Evolutionary conservation across 2,797 vertebrate species (phyloP).

Genomic region (Danio albolineatus): DNA sequence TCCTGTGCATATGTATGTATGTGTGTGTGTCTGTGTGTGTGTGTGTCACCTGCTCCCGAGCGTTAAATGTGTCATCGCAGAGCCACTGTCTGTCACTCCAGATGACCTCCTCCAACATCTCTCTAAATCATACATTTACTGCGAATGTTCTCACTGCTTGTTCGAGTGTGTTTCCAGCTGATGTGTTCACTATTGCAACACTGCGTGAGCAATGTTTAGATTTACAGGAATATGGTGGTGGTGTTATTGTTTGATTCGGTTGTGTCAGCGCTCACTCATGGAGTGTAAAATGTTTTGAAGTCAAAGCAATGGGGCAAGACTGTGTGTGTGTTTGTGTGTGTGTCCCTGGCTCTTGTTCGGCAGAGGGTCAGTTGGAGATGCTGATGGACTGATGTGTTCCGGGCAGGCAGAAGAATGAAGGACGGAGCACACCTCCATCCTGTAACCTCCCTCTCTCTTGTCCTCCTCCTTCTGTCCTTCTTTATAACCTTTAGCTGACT

Average conservation of each 20-base stretch:
- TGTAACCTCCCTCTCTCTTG: slow-evolving; percentile 61
- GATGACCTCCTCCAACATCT: slow-evolving; percentile 37
- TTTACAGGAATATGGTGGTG: slow-evolving; percentile 26
- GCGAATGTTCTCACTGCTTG: slow-evolving; percentile 30
- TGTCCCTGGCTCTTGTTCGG: slow-evolving; percentile 55
- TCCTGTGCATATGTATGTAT: slow-evolving; percentile 37
- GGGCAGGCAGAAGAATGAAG: slow-evolving; percentile 70
- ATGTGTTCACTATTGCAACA: not conserved
- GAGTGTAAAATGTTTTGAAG: slow-evolving; percentile 26
- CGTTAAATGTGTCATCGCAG: slow-evolving; percentile 59
- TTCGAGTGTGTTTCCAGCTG: slow-evolving; percentile 16
- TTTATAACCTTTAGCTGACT: slow-evolving; percentile 28
- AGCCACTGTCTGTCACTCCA: slow-evolving; percentile 56
- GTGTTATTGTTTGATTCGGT: slow-evolving; percentile 22
- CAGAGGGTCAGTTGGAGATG: slow-evolving; percentile 59
- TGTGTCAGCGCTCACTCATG: slow-evolving; percentile 14
- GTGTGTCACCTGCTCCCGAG: slow-evolving; percentile 56
- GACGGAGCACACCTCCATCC: slow-evolving; percentile 72
- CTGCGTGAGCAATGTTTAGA: slow-evolving; percentile 3
- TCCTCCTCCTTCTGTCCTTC: slow-evolving; percentile 9
- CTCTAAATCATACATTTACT: slow-evolving; percentile 60
- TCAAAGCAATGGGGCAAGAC: slow-evolving; percentile 7
- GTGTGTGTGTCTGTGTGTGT: slow-evolving; percentile 27
- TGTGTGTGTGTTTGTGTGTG: slow-evolving; percentile 28
- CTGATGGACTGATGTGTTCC: slow-evolving; percentile 73